Conservation (phyloP, 2,113 vertebrate species). For the Paradisaea rubra region DNA sequence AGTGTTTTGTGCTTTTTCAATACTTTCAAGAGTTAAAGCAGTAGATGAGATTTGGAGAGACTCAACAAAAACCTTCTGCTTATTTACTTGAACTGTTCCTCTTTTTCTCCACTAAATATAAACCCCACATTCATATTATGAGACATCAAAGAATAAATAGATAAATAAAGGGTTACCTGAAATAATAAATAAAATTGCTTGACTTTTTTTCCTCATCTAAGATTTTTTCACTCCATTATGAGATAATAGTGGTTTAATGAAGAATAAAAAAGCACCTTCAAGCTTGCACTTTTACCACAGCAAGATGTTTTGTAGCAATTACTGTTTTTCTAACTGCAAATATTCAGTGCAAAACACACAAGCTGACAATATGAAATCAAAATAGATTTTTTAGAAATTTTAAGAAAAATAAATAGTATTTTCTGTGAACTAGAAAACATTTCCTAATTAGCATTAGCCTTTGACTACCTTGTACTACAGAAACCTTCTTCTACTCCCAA, state of each 20-base stretch:
- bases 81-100: background rate
- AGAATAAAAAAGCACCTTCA: background rate
- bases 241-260: background rate
- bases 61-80: background rate
- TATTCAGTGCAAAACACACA: background rate
- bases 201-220: background rate
- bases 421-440: slow-evolving; percentile 1
- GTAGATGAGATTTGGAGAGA: background rate
- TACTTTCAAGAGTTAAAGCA: background rate
- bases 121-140: background rate
- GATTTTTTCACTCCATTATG: background rate
- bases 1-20: background rate
- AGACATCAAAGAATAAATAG: background rate
- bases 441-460: slow-evolving; percentile 21
- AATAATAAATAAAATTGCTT: background rate
- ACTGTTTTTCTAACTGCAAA: background rate
- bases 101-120: background rate
- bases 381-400: background rate
- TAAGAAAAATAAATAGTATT: background rate
- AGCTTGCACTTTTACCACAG: background rate
- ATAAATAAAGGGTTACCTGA: background rate
- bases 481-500: background rate
- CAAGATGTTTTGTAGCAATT: background rate
- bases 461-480: background rate
- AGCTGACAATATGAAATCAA: background rate